Base-by-base conservation (phyloP, 1,140 invertebrate genomes). In the Druon quercuslanigerum region DNA sequence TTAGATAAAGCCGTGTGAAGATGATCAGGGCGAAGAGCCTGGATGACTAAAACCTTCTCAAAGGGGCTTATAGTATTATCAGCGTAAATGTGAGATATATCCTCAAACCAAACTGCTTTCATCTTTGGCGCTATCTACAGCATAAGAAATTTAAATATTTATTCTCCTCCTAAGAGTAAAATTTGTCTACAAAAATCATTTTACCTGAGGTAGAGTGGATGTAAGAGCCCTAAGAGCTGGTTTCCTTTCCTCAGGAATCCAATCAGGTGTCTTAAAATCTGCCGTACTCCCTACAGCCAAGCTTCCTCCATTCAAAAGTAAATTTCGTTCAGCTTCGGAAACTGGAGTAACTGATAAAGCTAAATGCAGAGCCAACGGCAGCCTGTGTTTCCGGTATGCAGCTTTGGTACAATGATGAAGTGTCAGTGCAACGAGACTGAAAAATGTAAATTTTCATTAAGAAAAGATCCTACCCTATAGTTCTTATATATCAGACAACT, bases 21-120 rank as follows among this genome's bases (percentile, higher is more conserved):
- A 60, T 96, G 90, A 89, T 98, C 97, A 2, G 97, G 97, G 75
- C 96, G 92, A 8, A 97, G 90, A 1, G 95, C 94, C 92, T 98
- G 96, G 14, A 97, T 92, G 0, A 97, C 84, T 1, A 99, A 89
- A n/a, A 98, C 90, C 84, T 96, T 94, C 87, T 98, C 96, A 87
- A 99, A 98, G n/a, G 93, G 89, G 0, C 93, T 94, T 5, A 96
- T 82, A 57, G 92, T 92, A 54, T 92, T 91, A 40, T 93, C 90
- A 0, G 94, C 87, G 11, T 90, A 91, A 25, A 92, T 91, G 20
- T 85, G 86, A 0, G 87, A 90, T 6, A 88, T 76, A 60, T 84
- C 87, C 66, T 78, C 91, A 76, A 75, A 82, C 91, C 84, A 93
- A 74, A 77, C 90, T 74, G 75, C 85, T 81, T 82, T 86, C 52